A percentile compares a stretch with the other conserved stretches of the same genome.
Conservation (phyloP, 2,113 vertebrate genomes). For the Crotalus viridis region DNA sequence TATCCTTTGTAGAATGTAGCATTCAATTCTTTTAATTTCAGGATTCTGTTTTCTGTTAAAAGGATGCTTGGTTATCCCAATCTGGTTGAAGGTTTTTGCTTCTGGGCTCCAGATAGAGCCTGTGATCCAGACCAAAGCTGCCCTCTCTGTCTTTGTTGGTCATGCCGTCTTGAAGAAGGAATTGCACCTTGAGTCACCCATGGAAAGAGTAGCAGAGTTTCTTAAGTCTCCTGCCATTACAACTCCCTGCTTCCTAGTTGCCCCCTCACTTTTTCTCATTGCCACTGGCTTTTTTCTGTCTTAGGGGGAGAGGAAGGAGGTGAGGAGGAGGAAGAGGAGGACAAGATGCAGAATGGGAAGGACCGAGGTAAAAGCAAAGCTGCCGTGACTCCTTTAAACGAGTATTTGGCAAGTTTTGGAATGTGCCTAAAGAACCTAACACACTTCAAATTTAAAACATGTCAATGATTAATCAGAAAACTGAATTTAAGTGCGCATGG, state of each 20-base stretch:
- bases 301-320: constrained; percentile 87
- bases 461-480: not conserved
- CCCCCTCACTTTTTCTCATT: not conserved
- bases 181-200: not conserved
- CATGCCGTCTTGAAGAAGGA: not conserved
- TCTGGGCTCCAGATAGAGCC: not conserved
- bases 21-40: not conserved
- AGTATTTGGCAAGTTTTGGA: fast-evolving
- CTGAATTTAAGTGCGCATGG: not conserved
- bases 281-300: constrained; percentile 10
- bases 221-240: not conserved
- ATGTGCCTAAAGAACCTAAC: not conserved
- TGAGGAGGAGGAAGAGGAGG: constrained; percentile 85
- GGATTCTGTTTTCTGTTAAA: not conserved
- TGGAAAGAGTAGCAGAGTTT: not conserved
- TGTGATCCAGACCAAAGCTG: not conserved
- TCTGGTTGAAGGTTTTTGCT: not conserved
- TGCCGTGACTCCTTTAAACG: fast-evolving
- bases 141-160: not conserved
- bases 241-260: not conserved
- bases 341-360: constrained; percentile 86
- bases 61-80: not conserved
- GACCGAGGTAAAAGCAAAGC: constrained; percentile 77
- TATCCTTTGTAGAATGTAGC: not conserved
- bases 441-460: not conserved